Percentiles rank a stretch among this genome's conserved stretches.
phyloP scores from a whole-genome alignment of 2,113 vertebrate genomes.

The Nothoprocta pentlandii region DNA sequence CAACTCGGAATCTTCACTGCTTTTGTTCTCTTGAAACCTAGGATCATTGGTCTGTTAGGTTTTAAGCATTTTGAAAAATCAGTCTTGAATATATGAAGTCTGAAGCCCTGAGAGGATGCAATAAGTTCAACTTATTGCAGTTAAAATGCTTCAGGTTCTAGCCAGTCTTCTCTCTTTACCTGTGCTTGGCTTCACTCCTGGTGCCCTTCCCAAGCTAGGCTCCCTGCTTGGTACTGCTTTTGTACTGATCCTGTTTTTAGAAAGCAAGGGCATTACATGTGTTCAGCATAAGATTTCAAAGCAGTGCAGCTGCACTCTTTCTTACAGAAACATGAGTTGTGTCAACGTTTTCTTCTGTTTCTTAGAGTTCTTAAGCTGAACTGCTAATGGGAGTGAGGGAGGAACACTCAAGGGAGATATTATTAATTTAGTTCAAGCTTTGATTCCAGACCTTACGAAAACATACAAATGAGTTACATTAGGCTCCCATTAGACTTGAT shows the following conservation, averaged over 20 bases:
- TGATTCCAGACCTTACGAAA: conserved; percentile 17
- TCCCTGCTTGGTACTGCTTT: neutral
- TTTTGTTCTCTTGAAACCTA: neutral
- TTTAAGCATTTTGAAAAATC: neutral
- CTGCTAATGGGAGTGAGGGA: conserved; percentile 3
- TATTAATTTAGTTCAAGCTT: neutral
- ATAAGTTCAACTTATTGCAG: neutral
- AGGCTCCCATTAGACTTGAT: neutral
- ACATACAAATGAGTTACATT: neutral
- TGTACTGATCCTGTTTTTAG: neutral
- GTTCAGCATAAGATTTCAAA: neutral
- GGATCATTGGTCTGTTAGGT: neutral
- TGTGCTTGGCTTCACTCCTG: neutral
- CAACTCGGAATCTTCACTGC: neutral
- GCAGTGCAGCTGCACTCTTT: neutral
- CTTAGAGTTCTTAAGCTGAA: neutral
- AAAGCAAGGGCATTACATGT: neutral
- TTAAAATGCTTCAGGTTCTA: neutral
- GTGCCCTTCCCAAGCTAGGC: neutral
- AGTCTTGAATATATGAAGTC: neutral
- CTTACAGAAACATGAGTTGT: neutral
- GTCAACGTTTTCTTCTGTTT: conserved; percentile 28
- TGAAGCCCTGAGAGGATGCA: neutral
- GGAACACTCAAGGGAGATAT: neutral
- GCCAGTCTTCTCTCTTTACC: no score